Base-by-base conservation (phyloP, 2,797 vertebrate genomes). In the Malacoctenus gilli region DNA sequence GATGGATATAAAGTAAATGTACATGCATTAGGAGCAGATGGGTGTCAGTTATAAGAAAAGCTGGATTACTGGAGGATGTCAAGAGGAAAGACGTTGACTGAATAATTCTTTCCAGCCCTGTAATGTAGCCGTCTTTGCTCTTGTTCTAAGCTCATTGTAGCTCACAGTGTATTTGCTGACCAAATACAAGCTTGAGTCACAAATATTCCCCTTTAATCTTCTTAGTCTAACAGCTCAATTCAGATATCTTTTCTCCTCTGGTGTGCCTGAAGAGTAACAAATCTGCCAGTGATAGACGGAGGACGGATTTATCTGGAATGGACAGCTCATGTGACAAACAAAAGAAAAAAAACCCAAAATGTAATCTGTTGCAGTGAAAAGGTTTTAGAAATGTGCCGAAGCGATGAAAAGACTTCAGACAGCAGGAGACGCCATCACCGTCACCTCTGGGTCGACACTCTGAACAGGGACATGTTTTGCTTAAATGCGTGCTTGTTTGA, bases 141-240 rank as follows among this genome's bases (percentile, higher is more conserved):
- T 78, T 79, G 48, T 75, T 68, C 63, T 58, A 43, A 75, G 77
- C 60, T 77, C 30, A 60, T 54, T 42, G 72, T 63, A 67, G 53
- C 65, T 73, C 68, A 72, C 43, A 65, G 73, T 76, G 63, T 70
- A 62, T 85, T 69, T 81, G 66, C 70, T 82, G 84, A 80, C 72
- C 86, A 76, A 65, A 77, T 66, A 85, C 68, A 75, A 75, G 79
- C 72, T 82, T 61, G 61, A 75, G 74, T 83, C 74, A 77, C 78
- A 82, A 84, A 85, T 79, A 87, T 84, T 84, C 76, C 52, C n/a
- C 58, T 71, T 70, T 89, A 90, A 86, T 84, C 86, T 88, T 82
- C 83, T 87, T 88, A 86, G 62, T 72, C 65, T 54, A 75, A 77
- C 75, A 78, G 70, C 74, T 88, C 77, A 69, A 83, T 63, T 77